A percentile compares a stretch with the other conserved stretches of the same genome.
Conservation (phyloP, 92 coral and sea anemone species). For the Porites rus region DNA sequence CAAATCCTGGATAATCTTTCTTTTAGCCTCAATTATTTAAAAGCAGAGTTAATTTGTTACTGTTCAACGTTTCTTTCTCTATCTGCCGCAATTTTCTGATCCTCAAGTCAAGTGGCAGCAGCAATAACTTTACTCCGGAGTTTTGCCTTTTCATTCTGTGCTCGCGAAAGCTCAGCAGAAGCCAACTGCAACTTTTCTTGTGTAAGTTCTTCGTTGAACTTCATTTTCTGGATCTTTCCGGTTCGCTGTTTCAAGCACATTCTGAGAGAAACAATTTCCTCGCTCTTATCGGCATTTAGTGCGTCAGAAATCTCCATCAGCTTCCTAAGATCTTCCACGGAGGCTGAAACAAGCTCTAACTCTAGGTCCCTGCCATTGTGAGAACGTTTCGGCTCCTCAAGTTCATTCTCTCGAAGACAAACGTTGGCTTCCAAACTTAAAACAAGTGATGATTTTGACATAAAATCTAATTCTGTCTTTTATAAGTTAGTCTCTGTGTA, state of each 20-base stretch:
- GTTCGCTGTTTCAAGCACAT: neutral
- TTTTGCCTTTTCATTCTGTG: neutral
- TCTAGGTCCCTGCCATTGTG: neutral
- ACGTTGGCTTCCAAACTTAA: conserved; percentile 15
- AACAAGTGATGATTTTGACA: conserved; percentile 2
- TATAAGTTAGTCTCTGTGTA: neutral
- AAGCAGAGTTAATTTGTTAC: neutral
- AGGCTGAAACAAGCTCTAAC: neutral
- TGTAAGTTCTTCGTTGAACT: neutral
- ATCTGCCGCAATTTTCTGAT: neutral
- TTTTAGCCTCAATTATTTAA: neutral
- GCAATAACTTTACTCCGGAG: neutral
- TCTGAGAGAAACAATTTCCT: neutral
- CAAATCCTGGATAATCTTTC: conserved; percentile 3
- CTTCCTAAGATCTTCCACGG: conserved; percentile 14
- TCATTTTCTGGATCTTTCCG: neutral
- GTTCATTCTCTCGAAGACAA: conserved; percentile 11
- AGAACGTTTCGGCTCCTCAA: neutral
- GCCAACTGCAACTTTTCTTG: neutral
- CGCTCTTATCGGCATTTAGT: neutral
- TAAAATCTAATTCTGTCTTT: neutral
- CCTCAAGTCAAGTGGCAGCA: neutral
- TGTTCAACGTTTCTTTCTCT: conserved; percentile 13
- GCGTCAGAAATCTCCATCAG: conserved; percentile 13
- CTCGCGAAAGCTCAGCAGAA: conserved; percentile 8